Conservation (phyloP, 2,797 vertebrate species). For the Mormyrops boulengeri region DNA sequence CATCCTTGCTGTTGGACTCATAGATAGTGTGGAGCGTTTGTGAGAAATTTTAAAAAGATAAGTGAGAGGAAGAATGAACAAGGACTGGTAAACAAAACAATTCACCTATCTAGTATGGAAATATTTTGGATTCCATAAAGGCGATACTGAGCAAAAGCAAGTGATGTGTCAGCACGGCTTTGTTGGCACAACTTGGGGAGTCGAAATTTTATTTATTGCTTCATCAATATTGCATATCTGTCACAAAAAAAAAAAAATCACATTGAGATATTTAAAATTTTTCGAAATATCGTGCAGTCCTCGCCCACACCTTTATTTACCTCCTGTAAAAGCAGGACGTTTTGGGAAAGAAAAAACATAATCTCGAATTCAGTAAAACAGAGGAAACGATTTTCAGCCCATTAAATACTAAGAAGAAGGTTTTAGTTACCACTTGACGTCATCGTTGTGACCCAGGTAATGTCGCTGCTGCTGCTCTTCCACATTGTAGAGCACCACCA, state of each 20-base stretch:
- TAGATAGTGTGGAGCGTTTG: background rate
- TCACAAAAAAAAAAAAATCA: background rate
- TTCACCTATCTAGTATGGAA: background rate
- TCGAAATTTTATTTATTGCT: background rate
- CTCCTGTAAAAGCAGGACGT: background rate
- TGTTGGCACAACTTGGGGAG: background rate
- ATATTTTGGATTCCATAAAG: background rate
- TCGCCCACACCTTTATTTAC: background rate
- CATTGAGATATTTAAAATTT: background rate
- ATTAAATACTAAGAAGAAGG: background rate
- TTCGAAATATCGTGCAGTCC: background rate
- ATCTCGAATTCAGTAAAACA: background rate
- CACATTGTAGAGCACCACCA: constrained; percentile 80
- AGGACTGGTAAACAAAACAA: background rate
- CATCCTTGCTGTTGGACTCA: background rate
- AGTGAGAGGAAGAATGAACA: background rate
- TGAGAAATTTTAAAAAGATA: background rate
- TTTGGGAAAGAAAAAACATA: background rate
- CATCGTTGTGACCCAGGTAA: constrained; percentile 85
- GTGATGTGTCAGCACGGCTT: background rate
- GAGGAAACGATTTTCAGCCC: background rate
- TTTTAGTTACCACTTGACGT: constrained; percentile 78
- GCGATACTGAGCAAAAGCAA: background rate
- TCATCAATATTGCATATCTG: background rate
- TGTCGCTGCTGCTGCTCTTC: constrained; percentile 84